Conservation (phyloP, 2,113 vertebrate species). For the Aldabrachelys gigantea region DNA sequence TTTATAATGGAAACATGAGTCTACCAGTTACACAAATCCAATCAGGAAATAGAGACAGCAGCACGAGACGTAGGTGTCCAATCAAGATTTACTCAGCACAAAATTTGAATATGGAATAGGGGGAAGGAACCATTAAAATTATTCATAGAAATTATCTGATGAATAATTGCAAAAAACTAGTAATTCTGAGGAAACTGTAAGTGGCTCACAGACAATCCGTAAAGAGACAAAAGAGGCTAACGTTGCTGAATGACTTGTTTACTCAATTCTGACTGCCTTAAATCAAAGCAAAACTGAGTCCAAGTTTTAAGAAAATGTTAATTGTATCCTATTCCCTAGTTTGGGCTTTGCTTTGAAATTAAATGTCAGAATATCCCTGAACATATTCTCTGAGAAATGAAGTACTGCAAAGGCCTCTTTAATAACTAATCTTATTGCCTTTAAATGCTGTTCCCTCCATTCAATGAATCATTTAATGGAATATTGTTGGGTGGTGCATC, state of each 20-base stretch:
- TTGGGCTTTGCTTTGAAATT: constrained; percentile 39
- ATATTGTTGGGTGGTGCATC: background rate
- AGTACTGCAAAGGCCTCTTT: constrained; percentile 46
- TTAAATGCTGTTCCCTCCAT: constrained; percentile 48
- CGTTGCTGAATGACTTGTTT: background rate
- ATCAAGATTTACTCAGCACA: constrained; percentile 52
- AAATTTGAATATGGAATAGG: constrained; percentile 36
- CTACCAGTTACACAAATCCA: background rate
- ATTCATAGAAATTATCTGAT: constrained; percentile 52
- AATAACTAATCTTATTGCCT: constrained; percentile 22
- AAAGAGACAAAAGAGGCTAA: constrained; percentile 17
- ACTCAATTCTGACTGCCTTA: background rate
- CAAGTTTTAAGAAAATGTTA: constrained; percentile 34
- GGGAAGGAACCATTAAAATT: constrained; percentile 22
- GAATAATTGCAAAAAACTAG: background rate
- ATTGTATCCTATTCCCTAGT: constrained; percentile 43
- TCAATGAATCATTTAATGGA: constrained; percentile 39
- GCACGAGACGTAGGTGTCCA: constrained; percentile 40
- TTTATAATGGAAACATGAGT: background rate
- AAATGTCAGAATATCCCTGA: constrained; percentile 52
- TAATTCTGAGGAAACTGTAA: background rate
- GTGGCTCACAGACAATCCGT: background rate
- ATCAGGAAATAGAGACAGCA: constrained; percentile 12
- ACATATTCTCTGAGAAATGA: constrained; percentile 37
- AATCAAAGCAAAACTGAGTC: background rate